These are phyloP conservation scores for Marasmarcha lunaedactyla DNA, from an alignment of 2,888 invertebrate species.

Conservation along the genomic window DNA sequence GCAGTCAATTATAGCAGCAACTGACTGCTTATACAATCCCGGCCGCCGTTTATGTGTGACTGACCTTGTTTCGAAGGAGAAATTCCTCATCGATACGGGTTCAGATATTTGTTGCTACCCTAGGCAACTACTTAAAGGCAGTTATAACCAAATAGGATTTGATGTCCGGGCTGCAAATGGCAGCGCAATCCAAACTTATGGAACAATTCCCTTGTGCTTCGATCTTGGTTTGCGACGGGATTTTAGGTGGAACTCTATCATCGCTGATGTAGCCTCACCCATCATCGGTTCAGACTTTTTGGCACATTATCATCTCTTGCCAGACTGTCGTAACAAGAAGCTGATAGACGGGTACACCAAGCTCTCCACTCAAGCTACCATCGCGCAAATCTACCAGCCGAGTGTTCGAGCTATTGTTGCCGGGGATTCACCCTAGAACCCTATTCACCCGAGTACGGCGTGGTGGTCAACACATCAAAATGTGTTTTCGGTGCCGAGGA, in stretches of 20 bases:
- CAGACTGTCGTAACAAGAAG: slow-evolving; percentile 9
- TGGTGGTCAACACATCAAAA: too few relatives aligned
- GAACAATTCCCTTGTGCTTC: slow-evolving; percentile 3
- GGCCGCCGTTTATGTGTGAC: background rate
- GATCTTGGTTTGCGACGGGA: slow-evolving; percentile 7
- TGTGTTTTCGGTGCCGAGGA: too few relatives aligned
- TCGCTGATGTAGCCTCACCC: slow-evolving; percentile 9
- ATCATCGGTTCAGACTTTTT: slow-evolving; percentile 13
- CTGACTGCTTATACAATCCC: background rate
- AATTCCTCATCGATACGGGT: background rate
- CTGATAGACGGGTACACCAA: too few relatives aligned
- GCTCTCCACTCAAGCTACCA: too few relatives aligned
- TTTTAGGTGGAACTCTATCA: slow-evolving; percentile 8
- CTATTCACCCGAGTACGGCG: too few relatives aligned
- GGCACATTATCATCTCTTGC: slow-evolving; percentile 9
- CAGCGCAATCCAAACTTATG: background rate
- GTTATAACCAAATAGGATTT: background rate
- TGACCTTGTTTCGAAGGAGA: background rate
- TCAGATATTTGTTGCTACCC: background rate
- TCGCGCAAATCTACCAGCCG: too few relatives aligned
- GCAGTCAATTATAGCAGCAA: background rate
- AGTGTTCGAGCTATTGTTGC: too few relatives aligned
- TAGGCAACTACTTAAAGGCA: background rate
- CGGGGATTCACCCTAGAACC: too few relatives aligned
- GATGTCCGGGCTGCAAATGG: too few relatives aligned